Percentiles rank a stretch among this genome's conserved stretches.
Evolutionary conservation across 2,113 vertebrate species (phyloP).

Genomic region (Trichomycterus rosablanca): DNA sequence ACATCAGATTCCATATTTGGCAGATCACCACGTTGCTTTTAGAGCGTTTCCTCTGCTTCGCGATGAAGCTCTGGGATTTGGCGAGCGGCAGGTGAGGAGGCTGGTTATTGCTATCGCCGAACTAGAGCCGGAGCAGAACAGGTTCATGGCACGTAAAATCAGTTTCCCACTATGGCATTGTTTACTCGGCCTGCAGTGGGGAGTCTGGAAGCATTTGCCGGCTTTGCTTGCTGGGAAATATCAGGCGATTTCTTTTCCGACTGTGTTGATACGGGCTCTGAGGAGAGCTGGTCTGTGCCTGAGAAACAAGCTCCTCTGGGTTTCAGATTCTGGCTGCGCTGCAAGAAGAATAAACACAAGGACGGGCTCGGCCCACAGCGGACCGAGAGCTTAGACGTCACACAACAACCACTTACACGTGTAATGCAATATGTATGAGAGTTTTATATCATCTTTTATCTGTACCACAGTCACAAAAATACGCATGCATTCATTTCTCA

Average conservation of each 20-base stretch:
- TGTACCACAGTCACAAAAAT: too few species aligned
- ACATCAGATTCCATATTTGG: constrained; percentile 6
- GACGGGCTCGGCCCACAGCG: constrained; percentile 27
- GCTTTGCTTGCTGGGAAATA: constrained; percentile 67
- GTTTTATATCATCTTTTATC: too few species aligned
- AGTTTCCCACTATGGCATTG: constrained; percentile 45
- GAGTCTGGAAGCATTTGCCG: constrained; percentile 67
- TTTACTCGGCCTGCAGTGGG: constrained; percentile 63
- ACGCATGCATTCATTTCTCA: too few species aligned
- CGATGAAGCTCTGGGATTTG: neutral
- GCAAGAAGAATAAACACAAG: constrained; percentile 68
- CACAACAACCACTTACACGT: neutral
- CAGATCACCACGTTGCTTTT: neutral
- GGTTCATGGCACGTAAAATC: constrained; percentile 48
- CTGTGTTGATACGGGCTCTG: constrained; percentile 72
- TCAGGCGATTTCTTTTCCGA: constrained; percentile 66
- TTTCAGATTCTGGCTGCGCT: constrained; percentile 55
- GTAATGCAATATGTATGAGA: constrained; percentile 1
- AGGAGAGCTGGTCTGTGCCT: constrained; percentile 66
- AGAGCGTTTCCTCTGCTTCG: neutral
- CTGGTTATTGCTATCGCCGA: constrained; percentile 11
- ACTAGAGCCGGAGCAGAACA: constrained; percentile 45
- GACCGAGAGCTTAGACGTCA: constrained; percentile 14
- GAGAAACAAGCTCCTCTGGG: constrained; percentile 65
- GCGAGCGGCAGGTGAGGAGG: constrained; percentile 1